Conservation (phyloP, 1,140 invertebrate species). For the Ephestia elutella region DNA sequence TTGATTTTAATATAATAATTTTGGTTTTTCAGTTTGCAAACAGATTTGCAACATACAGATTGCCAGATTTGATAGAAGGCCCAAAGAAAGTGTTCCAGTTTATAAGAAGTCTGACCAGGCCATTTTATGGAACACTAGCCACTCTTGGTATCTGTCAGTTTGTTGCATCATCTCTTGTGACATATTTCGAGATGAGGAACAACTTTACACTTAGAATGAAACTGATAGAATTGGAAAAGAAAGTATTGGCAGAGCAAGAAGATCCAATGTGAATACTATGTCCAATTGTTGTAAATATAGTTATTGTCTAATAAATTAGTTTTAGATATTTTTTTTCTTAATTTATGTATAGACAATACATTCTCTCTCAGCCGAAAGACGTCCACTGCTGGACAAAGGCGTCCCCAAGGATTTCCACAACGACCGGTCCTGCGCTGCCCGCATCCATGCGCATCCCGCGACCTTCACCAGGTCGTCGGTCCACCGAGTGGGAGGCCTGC, state of each 20-base stretch:
- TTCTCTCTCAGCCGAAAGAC: no score
- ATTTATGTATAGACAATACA: no score
- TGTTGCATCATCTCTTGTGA: conserved; percentile 43
- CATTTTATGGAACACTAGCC: conserved; percentile 34
- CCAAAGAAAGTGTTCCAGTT: conserved; percentile 50
- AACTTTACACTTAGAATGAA: conserved; percentile 41
- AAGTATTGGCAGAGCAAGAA: conserved; percentile 20
- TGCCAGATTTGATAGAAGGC: conserved; percentile 58
- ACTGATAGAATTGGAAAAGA: conserved; percentile 45
- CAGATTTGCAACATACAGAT: conserved; percentile 56
- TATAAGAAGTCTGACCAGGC: conserved; percentile 44
- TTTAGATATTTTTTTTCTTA: neutral
- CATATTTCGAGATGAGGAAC: conserved; percentile 64
- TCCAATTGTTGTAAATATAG: neutral
- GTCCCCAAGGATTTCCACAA: no score
- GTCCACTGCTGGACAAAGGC: no score
- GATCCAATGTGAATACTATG: neutral
- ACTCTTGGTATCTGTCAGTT: conserved; percentile 33
- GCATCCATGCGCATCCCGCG: no score
- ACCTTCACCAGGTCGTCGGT: no score
- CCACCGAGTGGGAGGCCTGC: no score
- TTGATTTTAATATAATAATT: no score
- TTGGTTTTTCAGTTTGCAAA: conserved; percentile 63
- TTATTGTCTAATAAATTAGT: conserved; percentile 6
- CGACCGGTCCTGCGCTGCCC: no score